These are phyloP conservation scores for Ischnura elegans DNA, from an alignment of 2,888 invertebrate species.

Conservation along the genomic window DNA sequence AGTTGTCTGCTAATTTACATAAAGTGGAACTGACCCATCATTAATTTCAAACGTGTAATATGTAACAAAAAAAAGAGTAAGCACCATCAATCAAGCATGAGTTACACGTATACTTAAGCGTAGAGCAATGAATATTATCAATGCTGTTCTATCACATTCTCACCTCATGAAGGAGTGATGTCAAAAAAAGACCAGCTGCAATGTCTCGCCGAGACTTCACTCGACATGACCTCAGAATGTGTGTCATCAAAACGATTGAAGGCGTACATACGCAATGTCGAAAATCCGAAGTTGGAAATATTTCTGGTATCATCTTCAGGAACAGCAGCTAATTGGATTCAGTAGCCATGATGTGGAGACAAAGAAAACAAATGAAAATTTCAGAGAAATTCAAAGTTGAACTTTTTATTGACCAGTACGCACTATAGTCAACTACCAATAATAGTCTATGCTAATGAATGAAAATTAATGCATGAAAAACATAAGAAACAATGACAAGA, in stretches of 20 bases:
- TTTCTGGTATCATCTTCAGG: conserved; percentile 88
- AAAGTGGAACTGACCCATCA: no score
- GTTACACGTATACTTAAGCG: no score
- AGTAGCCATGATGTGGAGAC: conserved; percentile 42
- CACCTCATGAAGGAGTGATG: conserved; percentile 87
- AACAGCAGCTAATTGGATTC: conserved; percentile 82
- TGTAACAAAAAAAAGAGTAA: no score
- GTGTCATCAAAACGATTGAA: conserved; percentile 88
- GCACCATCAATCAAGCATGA: no score
- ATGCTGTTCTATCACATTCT: conserved; percentile 71
- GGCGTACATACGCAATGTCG: conserved; percentile 94
- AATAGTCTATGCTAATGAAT: no score
- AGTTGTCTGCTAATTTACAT: no score
- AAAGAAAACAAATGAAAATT: conserved; percentile 38
- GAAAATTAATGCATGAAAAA: no score
- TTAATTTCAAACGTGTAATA: no score
- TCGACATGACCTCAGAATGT: conserved; percentile 85
- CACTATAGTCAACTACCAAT: no score
- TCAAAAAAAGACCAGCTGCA: conserved; percentile 88
- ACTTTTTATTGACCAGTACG: not conserved
- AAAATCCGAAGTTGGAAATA: conserved; percentile 95
- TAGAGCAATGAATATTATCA: no score
- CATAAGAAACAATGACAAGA: no score
- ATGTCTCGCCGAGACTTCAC: conserved; percentile 85
- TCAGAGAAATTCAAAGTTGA: conserved; percentile 29